Conservation (phyloP, 2,113 vertebrate species). For the Cathartes aura region DNA sequence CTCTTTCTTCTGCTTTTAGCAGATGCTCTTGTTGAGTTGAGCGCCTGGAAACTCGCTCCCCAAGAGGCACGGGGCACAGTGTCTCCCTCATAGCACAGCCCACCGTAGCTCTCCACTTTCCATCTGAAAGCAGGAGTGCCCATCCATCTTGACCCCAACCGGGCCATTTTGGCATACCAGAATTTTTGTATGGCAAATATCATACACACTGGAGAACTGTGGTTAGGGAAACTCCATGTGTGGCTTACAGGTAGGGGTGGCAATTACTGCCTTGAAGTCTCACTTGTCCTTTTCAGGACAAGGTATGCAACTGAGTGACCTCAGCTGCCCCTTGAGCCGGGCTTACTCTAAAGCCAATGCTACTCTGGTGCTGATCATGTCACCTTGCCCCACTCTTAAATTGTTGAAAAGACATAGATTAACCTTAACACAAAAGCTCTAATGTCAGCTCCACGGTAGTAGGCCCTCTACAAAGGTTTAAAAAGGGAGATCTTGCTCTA, state of each 20-base stretch:
- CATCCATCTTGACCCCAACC: not conserved
- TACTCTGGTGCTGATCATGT: not conserved
- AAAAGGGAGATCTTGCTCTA: not conserved
- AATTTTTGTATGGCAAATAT: not conserved
- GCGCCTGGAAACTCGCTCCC: not conserved
- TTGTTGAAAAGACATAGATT: not conserved
- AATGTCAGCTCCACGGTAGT: not conserved
- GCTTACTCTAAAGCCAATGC: not conserved
- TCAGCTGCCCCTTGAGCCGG: not conserved
- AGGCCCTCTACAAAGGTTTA: not conserved
- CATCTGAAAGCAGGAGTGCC: not conserved
- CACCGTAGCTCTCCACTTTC: not conserved
- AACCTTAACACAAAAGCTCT: not conserved
- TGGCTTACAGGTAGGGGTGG: not conserved
- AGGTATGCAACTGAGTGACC: not conserved
- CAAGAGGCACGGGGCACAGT: not conserved
- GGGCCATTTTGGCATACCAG: not conserved
- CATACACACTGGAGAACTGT: not conserved
- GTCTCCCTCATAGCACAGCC: rapidly evolving
- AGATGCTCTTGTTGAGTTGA: not conserved
- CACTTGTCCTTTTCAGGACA: not conserved
- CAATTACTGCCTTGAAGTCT: not conserved
- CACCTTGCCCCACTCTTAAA: not conserved
- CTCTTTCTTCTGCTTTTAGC: not conserved
- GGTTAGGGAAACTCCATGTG: not conserved